Evolutionary conservation across 2,113 vertebrate genomes (phyloP).

Genomic region (Bostrychus sinensis): DNA sequence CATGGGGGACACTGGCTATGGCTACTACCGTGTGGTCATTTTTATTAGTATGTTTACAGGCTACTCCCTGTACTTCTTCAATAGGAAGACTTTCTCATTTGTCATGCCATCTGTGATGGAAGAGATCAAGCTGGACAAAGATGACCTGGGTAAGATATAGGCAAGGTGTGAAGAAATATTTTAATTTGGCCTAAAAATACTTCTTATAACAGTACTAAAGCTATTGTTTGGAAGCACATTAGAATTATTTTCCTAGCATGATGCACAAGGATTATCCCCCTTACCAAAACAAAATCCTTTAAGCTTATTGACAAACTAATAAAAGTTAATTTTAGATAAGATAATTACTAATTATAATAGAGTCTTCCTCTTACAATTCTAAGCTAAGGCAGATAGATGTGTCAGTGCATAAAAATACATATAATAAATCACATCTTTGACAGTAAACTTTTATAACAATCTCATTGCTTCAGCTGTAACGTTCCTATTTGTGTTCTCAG

Average conservation of each 20-base stretch:
- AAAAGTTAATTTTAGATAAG: too few species aligned
- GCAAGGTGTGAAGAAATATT: not conserved
- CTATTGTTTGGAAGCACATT: not conserved
- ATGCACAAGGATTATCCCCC: not conserved
- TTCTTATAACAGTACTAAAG: not conserved
- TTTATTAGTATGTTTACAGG: slow-evolving; percentile 92
- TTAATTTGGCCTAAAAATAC: not conserved
- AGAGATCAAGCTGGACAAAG: slow-evolving; percentile 92
- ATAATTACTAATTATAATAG: not conserved
- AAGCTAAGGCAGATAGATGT: not conserved
- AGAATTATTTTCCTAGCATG: not conserved
- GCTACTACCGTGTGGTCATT: slow-evolving; percentile 85
- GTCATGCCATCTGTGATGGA: slow-evolving; percentile 95
- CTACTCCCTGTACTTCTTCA: slow-evolving; percentile 95
- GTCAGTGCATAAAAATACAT: too few species aligned
- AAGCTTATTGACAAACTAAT: not conserved
- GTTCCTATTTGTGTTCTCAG: slow-evolving; percentile 65
- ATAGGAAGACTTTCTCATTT: slow-evolving; percentile 97
- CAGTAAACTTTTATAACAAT: not conserved
- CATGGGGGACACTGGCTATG: slow-evolving; percentile 83
- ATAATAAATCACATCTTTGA: not conserved
- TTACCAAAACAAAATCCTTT: not conserved
- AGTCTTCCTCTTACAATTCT: not conserved
- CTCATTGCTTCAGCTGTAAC: not conserved
- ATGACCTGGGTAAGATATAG: slow-evolving; percentile 88